A percentile compares a stretch with the other conserved stretches of the same genome.
Evolutionary conservation across 2,113 vertebrate species (phyloP).

Genomic region (Seriola aureovittata): DNA sequence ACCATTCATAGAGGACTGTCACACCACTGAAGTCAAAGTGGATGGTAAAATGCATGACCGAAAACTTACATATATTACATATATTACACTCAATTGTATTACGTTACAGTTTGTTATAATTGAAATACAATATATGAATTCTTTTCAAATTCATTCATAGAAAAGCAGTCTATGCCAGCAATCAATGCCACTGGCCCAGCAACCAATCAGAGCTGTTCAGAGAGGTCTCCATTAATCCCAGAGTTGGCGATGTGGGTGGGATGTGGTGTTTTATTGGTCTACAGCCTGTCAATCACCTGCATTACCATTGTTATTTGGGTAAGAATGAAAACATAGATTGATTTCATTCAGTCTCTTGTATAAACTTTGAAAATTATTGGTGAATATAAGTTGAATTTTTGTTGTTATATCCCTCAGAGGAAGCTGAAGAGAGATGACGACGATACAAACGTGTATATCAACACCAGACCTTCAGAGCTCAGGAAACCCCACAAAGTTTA

Average conservation of each 20-base stretch:
- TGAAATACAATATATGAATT: too few relatives aligned
- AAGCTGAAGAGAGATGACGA: slow-evolving; percentile 30
- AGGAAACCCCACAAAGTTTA: slow-evolving; percentile 13
- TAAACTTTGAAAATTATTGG: background rate
- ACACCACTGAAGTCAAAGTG: slow-evolving; percentile 1
- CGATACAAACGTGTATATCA: slow-evolving; percentile 4
- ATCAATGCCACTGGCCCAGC: background rate
- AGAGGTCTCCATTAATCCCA: background rate
- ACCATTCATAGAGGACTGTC: background rate
- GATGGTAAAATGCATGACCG: background rate
- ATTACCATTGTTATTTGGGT: slow-evolving; percentile 6
- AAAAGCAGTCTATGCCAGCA: background rate
- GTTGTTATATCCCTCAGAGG: slow-evolving; percentile 3
- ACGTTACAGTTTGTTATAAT: background rate
- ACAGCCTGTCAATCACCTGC: slow-evolving; percentile 47
- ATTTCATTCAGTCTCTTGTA: background rate
- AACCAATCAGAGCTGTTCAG: background rate
- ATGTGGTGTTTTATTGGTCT: slow-evolving; percentile 26
- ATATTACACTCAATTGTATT: background rate
- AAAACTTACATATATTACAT: background rate
- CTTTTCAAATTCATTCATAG: slow-evolving; percentile 1
- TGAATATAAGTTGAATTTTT: background rate
- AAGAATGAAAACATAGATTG: background rate
- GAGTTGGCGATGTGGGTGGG: slow-evolving; percentile 11
- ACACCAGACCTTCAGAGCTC: slow-evolving; percentile 7